phyloP scores from a whole-genome alignment of 2,888 invertebrate species.

The Palloptera scutellata region DNA sequence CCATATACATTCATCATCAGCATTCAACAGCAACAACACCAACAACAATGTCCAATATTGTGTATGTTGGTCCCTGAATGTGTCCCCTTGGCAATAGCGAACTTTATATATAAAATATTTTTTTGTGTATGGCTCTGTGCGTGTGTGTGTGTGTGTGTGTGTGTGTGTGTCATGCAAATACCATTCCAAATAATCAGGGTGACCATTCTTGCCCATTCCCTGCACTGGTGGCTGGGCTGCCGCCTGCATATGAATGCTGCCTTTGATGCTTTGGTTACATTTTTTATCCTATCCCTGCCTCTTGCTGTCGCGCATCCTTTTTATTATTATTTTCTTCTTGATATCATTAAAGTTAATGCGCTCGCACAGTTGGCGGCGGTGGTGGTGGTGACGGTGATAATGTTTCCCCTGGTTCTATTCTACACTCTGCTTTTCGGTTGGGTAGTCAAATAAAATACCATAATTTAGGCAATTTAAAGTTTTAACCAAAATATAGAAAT shows the following conservation, averaged over 20 bases:
- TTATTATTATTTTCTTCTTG: conserved; percentile 19
- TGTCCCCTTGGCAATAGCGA: too few relatives aligned
- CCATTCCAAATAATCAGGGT: neutral
- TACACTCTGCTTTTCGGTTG: neutral
- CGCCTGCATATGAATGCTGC: neutral
- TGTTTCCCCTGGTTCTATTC: neutral
- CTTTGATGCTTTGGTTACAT: neutral
- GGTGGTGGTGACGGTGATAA: too few relatives aligned
- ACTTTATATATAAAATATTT: too few relatives aligned
- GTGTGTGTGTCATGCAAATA: neutral
- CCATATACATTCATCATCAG: neutral
- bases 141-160: neutral
- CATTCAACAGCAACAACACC: neutral
- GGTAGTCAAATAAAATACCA: neutral
- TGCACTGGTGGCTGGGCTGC: neutral
- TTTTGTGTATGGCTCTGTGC: neutral
- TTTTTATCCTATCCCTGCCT: neutral
- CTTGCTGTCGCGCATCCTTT: neutral
- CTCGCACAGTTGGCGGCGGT: conserved; percentile 13
- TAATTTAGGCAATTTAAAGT: conserved; percentile 4
- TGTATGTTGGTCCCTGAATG: neutral
- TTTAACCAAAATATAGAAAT: neutral
- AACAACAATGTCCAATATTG: neutral
- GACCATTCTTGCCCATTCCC: neutral
- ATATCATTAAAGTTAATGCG: conserved; percentile 22